A percentile compares a stretch with the other conserved stretches of the same genome.
These are phyloP conservation scores for Sitophilus oryzae DNA, from an alignment of 1,140 invertebrate genomes.

Conservation along the genomic window DNA sequence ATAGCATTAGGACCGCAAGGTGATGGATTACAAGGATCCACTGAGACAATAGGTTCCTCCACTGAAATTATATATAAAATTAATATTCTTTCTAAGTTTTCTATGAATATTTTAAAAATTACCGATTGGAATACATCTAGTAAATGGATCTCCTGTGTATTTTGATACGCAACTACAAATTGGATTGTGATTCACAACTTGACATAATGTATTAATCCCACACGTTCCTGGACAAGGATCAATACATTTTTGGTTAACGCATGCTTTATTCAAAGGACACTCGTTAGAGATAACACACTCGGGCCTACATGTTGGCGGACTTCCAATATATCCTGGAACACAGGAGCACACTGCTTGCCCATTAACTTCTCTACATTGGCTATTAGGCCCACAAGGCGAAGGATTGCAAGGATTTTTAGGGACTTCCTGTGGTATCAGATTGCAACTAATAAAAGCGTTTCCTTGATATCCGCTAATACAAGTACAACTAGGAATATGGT, in stretches of 20 bases:
- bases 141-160: too few relatives aligned
- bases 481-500: conserved; percentile 64
- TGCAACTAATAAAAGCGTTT: conserved; percentile 74
- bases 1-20: conserved; percentile 66
- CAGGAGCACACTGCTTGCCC: conserved; percentile 67
- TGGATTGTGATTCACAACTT: too few relatives aligned
- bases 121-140: too few relatives aligned
- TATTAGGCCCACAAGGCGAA: conserved; percentile 64
- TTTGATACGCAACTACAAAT: too few relatives aligned
- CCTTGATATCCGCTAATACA: conserved; percentile 61
- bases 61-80: conserved; percentile 28
- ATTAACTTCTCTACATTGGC: conserved; percentile 58
- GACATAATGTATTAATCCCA: too few relatives aligned
- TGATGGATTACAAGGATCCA: conserved; percentile 60
- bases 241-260: too few relatives aligned
- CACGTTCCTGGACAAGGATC: too few relatives aligned
- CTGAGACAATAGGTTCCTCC: conserved; percentile 40
- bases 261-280: too few relatives aligned
- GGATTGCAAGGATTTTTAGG: conserved; percentile 56
- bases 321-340: conserved; percentile 58
- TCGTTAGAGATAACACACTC: conserved; percentile 62
- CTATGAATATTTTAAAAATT: too few relatives aligned
- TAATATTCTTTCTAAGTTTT: too few relatives aligned
- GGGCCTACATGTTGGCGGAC: conserved; percentile 65
- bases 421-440: conserved; percentile 41